These are phyloP conservation scores for Acrobasis repandana DNA, from an alignment of 2,888 invertebrate species.

Conservation along the genomic window DNA sequence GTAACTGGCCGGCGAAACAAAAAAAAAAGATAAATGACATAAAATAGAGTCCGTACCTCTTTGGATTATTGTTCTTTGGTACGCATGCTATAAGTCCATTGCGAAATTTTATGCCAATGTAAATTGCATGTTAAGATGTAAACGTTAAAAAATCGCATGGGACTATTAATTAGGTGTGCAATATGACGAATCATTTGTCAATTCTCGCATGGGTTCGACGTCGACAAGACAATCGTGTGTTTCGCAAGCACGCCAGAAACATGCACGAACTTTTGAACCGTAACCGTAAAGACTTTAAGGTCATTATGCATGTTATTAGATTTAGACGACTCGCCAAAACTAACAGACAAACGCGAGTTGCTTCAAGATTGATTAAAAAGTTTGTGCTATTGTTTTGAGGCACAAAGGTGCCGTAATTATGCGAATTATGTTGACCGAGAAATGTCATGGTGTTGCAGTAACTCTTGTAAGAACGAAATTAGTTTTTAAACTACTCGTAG, in stretches of 20 bases:
- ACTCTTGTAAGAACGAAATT: slow-evolving; percentile 14
- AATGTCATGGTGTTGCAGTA: slow-evolving; percentile 38
- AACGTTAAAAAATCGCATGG: slow-evolving; percentile 32
- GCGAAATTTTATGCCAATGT: slow-evolving; percentile 17
- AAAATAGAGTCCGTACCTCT: slow-evolving; percentile 1
- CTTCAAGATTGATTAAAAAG: slow-evolving; percentile 70
- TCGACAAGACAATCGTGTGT: slow-evolving; percentile 25
- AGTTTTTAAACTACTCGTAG: slow-evolving; percentile 1
- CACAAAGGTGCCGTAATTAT: slow-evolving; percentile 61
- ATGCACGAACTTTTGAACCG: not conserved
- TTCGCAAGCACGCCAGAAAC: slow-evolving; percentile 3
- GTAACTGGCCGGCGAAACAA: slow-evolving; percentile 21
- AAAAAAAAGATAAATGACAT: slow-evolving; percentile 11
- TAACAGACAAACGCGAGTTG: slow-evolving; percentile 47
- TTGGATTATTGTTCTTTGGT: too few relatives aligned
- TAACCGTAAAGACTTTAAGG: not conserved
- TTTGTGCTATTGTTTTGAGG: slow-evolving; percentile 66
- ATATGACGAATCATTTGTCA: slow-evolving; percentile 45
- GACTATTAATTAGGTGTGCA: slow-evolving; percentile 36
- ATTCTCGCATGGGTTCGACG: slow-evolving; percentile 27
- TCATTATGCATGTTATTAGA: not conserved
- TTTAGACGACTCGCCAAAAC: slow-evolving; percentile 43
- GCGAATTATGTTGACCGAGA: slow-evolving; percentile 48
- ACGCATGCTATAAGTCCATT: not conserved
- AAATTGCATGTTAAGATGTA: slow-evolving; percentile 26